Percentiles rank a stretch among this genome's conserved stretches.
phyloP scores from a whole-genome alignment of 2,113 vertebrate species.

The Neomonachus schauinslandi region DNA sequence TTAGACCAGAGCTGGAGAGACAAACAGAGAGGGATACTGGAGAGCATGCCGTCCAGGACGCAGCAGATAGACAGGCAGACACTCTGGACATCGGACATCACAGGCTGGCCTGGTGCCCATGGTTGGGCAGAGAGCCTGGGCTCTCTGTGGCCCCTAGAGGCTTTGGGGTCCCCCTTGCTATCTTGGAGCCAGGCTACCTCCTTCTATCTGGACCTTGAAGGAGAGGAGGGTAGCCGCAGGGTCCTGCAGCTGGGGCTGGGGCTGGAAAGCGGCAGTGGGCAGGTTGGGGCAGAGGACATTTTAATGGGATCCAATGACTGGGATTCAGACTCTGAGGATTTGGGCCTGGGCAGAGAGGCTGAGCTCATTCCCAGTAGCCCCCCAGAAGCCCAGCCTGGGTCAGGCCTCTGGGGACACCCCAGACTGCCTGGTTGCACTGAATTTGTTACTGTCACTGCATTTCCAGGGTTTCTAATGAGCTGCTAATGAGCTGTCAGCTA shows the following conservation, averaged over 20 bases:
- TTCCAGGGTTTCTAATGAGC: constrained; percentile 85
- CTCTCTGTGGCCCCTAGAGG: background rate
- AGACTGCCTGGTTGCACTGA: constrained; percentile 82
- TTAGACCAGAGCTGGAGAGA: background rate
- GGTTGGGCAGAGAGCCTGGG: background rate
- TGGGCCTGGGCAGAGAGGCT: background rate
- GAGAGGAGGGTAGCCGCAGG: background rate
- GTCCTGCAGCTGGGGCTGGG: background rate
- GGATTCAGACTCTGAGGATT: background rate
- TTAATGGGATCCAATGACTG: background rate
- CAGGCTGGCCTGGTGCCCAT: background rate
- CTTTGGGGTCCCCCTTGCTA: background rate
- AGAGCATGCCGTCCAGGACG: background rate
- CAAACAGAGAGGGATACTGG: background rate
- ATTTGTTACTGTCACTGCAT: constrained; percentile 85
- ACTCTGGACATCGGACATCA: fast-evolving
- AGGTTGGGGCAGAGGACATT: background rate
- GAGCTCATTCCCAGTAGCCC: constrained; percentile 21
- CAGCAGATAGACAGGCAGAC: fast-evolving
- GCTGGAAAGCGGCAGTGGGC: background rate
- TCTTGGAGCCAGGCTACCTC: background rate
- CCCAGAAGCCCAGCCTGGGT: constrained; percentile 38
- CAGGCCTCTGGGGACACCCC: constrained; percentile 47
- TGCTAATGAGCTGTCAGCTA: constrained; percentile 88
- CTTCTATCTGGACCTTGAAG: background rate